Base-by-base conservation (phyloP, 2,113 vertebrate species). In the Egretta garzetta region DNA sequence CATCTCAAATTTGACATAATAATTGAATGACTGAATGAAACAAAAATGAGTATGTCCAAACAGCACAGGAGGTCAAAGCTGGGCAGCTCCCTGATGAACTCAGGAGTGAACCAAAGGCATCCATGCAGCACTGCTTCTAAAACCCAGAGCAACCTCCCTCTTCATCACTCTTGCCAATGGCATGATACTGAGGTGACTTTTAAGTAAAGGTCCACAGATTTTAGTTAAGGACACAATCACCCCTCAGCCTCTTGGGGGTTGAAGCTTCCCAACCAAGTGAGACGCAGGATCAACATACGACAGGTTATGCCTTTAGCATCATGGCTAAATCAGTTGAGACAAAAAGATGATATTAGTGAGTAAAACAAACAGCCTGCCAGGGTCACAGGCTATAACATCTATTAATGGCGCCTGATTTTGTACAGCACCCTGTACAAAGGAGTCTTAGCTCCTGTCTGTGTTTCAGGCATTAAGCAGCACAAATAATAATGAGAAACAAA, bases 1-100 rank as follows among this genome's bases (percentile, higher is more conserved):
- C 21, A 89, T 47, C 91, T 92, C 76, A 60, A 56, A 72, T 80
- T 74, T 91, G 86, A 96, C 92, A 79, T 58, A 60, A 70, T 93
- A 97, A 89, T 20, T 63, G 75, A 88, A 80, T 28, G 79, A 90
- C 77, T 68, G 62, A 80, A 93, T 28, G 71, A 70, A 93, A 66
- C 92, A 80, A 86, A 92, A 88, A 76, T 53, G 43, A 77, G 45
- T 70, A 50, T 0, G 2, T 59, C 82, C 86, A 55, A 91, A 86
- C 58, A 80, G 82, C 12, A 4, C 2, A 2, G n/a, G 50, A 97
- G 92, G 88, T 81, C 90, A 86, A 59, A 67, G 26, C 68, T 23
- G 80, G 86, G 41, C 32, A 96, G 70, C 56, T 88, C 88, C 68
- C 88, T 39, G 49, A 71, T 80, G 88, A 94, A 92, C 80, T 74